These are phyloP conservation scores for Pavo muticus DNA, from an alignment of 2,113 vertebrate genomes.

Conservation along the genomic window DNA sequence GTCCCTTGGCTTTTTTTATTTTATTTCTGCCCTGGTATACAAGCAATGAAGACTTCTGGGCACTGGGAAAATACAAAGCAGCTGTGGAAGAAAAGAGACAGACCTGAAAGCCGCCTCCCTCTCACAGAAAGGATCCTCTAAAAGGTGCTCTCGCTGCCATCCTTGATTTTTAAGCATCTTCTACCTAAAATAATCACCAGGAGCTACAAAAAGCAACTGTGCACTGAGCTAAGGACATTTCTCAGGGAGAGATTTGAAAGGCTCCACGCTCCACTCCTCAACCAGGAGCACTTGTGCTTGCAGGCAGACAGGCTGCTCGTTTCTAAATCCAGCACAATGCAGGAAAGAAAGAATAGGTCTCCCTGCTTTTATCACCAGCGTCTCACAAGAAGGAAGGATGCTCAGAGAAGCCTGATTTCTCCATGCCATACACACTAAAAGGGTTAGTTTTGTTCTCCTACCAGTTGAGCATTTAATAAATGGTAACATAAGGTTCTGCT, in stretches of 20 bases:
- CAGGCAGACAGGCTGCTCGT: background rate
- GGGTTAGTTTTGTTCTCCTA: background rate
- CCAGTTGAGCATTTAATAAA: background rate
- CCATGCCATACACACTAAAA: rapidly evolving
- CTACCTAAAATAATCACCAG: background rate
- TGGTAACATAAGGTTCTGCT: background rate
- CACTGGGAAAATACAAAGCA: background rate
- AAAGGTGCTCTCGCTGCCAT: background rate
- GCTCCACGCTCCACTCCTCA: background rate
- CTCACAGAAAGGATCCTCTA: background rate
- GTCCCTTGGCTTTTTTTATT: background rate
- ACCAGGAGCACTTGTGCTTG: background rate
- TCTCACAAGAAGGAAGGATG: background rate
- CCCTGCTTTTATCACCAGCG: background rate
- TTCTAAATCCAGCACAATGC: background rate
- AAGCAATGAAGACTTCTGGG: rapidly evolving
- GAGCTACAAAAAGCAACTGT: constrained; percentile 7
- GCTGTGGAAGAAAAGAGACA: background rate
- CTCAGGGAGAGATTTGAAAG: background rate
- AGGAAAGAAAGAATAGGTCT: background rate
- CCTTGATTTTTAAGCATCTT: background rate
- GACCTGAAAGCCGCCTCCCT: background rate
- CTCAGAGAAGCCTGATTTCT: background rate
- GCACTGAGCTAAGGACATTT: background rate
- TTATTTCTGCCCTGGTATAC: background rate